phyloP scores from a whole-genome alignment of 2,113 vertebrate species.

The Ifrita kowaldi region DNA sequence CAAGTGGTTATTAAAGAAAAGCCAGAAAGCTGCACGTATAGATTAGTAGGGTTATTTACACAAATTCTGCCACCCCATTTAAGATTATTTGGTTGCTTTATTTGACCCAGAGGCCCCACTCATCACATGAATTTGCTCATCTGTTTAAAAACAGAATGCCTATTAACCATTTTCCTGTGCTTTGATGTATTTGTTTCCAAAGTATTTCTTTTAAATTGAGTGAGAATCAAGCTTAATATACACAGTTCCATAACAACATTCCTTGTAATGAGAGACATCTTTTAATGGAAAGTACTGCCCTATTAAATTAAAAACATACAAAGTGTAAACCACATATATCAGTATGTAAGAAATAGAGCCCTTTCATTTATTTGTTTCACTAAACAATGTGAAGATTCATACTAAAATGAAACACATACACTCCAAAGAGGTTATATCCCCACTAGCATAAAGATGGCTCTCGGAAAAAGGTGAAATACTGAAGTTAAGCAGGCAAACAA shows the following conservation, averaged over 20 bases:
- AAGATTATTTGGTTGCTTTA: slow-evolving; percentile 32
- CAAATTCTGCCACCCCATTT: not conserved
- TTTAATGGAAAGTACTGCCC: slow-evolving; percentile 39
- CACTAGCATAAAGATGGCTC: not conserved
- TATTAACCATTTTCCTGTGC: slow-evolving; percentile 42
- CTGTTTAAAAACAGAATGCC: slow-evolving; percentile 7
- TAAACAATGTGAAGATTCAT: slow-evolving; percentile 34
- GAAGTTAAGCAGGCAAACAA: not conserved
- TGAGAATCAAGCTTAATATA: slow-evolving; percentile 54
- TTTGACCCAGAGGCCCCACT: slow-evolving; percentile 23
- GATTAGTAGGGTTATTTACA: slow-evolving; percentile 17
- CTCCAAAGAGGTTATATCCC: not conserved
- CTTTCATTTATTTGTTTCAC: slow-evolving; percentile 44
- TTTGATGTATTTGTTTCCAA: slow-evolving; percentile 45
- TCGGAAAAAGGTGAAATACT: not conserved
- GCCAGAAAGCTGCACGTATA: slow-evolving; percentile 12
- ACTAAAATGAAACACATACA: not conserved
- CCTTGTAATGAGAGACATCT: slow-evolving; percentile 51
- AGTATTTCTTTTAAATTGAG: slow-evolving; percentile 61
- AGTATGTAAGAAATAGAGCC: not conserved
- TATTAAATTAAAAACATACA: slow-evolving; percentile 42
- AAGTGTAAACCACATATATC: slow-evolving; percentile 19
- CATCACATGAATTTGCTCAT: slow-evolving; percentile 12
- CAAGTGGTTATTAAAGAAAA: slow-evolving; percentile 19
- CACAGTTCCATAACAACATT: slow-evolving; percentile 32